Evolutionary conservation across 2,113 vertebrate species (phyloP), one percentile per base, ranked within the genome.

Genomic region (Sigmodon hispidus): DNA sequence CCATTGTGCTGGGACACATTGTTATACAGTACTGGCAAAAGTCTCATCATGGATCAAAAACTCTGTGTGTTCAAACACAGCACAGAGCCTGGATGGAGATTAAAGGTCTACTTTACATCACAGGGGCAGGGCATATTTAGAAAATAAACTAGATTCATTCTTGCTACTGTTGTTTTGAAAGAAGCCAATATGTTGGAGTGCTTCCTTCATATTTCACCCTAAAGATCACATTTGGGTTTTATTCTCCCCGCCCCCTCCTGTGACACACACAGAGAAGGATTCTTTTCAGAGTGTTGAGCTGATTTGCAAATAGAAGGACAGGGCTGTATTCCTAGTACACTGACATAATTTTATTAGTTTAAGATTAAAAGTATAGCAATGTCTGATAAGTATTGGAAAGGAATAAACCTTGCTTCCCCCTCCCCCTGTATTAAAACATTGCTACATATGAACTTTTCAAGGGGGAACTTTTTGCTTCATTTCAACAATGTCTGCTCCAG

Each of bases 1-100:
- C 57, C 48, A 90, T 97, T 95, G 96, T 96, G 90, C 77, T 72
- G 15, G 0, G 76, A 86, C 94, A 91, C 94, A 92, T 96, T 86
- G 90, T 92, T 97, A 97, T 94, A n/a, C 13, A 91, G 80, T 95
- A 50, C 90, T 96, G 90, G 80, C 45, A 77, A 94, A 52, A 31
- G 91, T 61, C 72, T 95, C 91, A 0, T 16, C 69, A 91, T 77
- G 84, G 26, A 96, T 13, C 94, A 65, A 89, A 97, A 98, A 95
- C 29, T 50, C 77, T 96, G 95, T 50, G 93, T 94, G 84, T 96
- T 85, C 94, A 90, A 77, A 75, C 69, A 93, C 55, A 36, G 93
- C 22, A 1, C 45, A 77, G 70, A 65, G 69, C 87, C 77, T 94
- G 73, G 36, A 75, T 76, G 45, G 65, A 55, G 55, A 89, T 89